A percentile compares a stretch with the other conserved stretches of the same genome.
Conservation (phyloP, 2,888 invertebrate species). For the Aporophyla nigra region DNA sequence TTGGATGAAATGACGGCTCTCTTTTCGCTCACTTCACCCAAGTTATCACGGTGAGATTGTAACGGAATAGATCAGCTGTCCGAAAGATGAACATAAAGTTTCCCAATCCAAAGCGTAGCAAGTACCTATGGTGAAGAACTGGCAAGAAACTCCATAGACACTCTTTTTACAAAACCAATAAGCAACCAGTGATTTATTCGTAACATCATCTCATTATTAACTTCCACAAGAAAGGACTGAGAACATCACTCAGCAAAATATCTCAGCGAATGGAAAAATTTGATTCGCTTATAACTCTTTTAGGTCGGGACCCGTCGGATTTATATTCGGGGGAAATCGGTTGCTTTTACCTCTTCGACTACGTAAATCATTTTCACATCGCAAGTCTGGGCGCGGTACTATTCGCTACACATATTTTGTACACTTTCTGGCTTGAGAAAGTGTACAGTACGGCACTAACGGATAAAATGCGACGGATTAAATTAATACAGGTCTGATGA, state of each 20-base stretch:
- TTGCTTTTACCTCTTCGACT: slow-evolving; percentile 80
- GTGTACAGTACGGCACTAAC: slow-evolving; percentile 63
- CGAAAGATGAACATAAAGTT: no score
- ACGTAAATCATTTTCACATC: slow-evolving; percentile 87
- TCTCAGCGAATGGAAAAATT: slow-evolving; percentile 77
- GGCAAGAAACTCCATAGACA: not conserved
- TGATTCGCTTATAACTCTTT: slow-evolving; percentile 84
- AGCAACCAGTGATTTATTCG: slow-evolving; percentile 32
- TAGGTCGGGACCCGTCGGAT: slow-evolving; percentile 75
- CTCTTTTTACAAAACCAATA: not conserved
- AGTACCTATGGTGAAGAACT: no score
- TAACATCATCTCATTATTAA: slow-evolving; percentile 47
- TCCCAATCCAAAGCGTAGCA: no score
- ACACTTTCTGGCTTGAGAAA: slow-evolving; percentile 73
- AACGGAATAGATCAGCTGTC: no score
- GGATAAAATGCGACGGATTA: slow-evolving; percentile 63
- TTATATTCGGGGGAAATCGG: slow-evolving; percentile 81
- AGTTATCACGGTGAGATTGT: no score
- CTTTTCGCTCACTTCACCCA: no score
- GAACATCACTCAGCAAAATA: slow-evolving; percentile 62
- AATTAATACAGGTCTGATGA: slow-evolving; percentile 66
- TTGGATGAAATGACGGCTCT: no score
- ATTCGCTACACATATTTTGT: slow-evolving; percentile 72
- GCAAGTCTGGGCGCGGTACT: slow-evolving; percentile 58
- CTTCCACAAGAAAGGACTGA: slow-evolving; percentile 37